These are phyloP conservation scores for Pica pica DNA, from an alignment of 2,113 vertebrate species.

Conservation along the genomic window DNA sequence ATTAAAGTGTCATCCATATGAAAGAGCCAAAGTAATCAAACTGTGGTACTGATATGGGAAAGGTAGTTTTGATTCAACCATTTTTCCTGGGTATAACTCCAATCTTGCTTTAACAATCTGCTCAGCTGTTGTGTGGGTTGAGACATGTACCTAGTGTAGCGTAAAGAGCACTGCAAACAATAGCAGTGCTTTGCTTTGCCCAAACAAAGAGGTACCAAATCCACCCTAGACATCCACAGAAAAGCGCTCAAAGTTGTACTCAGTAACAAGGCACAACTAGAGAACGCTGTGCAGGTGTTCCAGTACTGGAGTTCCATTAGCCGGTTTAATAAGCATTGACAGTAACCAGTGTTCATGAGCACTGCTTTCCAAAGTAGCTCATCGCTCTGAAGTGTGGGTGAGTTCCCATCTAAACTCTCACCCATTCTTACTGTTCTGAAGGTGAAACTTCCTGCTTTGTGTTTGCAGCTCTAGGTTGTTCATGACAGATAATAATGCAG, in stretches of 20 bases:
- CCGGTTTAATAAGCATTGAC: not conserved
- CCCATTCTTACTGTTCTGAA: not conserved
- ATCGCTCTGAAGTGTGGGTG: not conserved
- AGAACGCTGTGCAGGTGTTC: accelerated
- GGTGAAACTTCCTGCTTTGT: not conserved
- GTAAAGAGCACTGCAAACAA: not conserved
- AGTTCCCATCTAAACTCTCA: not conserved
- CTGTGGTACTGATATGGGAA: not conserved
- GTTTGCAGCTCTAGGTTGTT: not conserved
- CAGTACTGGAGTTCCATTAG: not conserved
- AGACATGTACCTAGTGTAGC: not conserved
- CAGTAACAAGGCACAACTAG: not conserved
- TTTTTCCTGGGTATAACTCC: not conserved
- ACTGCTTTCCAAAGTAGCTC: not conserved
- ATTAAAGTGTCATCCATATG: not conserved
- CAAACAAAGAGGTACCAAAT: not conserved
- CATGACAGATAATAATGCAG: not conserved
- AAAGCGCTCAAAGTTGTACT: not conserved
- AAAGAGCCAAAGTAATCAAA: not conserved
- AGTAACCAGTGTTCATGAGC: accelerated
- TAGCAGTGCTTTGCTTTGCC: not conserved
- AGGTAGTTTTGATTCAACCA: not conserved
- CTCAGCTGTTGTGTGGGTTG: not conserved
- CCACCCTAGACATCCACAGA: not conserved
- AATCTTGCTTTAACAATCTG: not conserved